phyloP scores from a whole-genome alignment of 2,113 vertebrate species.

The Cebus imitator region DNA sequence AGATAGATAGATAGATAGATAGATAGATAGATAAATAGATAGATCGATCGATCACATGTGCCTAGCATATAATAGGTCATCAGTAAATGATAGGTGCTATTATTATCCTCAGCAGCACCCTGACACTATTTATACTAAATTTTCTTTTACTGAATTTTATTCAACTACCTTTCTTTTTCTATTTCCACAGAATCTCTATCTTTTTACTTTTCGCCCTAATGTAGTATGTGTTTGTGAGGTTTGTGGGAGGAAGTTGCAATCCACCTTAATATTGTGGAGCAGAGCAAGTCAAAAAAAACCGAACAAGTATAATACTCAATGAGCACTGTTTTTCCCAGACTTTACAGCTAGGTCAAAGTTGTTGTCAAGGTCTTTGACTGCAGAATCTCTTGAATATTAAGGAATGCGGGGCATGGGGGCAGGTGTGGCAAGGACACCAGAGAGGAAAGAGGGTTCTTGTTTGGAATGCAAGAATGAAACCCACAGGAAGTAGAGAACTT shows the following conservation, averaged over 20 bases:
- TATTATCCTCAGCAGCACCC: neutral
- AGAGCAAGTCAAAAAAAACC: neutral
- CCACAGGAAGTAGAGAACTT: neutral
- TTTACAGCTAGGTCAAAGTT: neutral
- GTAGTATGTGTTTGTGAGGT: neutral
- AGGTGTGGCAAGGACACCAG: neutral
- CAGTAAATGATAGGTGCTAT: neutral
- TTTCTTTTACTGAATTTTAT: neutral
- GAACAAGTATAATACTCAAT: neutral
- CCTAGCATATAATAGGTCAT: neutral
- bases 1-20: neutral
- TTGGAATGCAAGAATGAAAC: too few species aligned
- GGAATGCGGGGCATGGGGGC: rapidly evolving
- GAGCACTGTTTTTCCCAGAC: neutral
- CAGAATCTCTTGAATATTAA: neutral
- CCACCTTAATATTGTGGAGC: neutral
- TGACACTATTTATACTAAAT: neutral
- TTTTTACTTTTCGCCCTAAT: neutral
- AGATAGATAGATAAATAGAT: neutral
- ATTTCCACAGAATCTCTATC: neutral
- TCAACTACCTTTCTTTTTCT: neutral
- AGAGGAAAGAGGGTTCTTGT: neutral
- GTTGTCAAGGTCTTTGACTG: neutral
- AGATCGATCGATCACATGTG: neutral
- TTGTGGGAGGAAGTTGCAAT: neutral